Base-by-base conservation (phyloP, 2,113 vertebrate genomes). In the Mirza zaza region DNA sequence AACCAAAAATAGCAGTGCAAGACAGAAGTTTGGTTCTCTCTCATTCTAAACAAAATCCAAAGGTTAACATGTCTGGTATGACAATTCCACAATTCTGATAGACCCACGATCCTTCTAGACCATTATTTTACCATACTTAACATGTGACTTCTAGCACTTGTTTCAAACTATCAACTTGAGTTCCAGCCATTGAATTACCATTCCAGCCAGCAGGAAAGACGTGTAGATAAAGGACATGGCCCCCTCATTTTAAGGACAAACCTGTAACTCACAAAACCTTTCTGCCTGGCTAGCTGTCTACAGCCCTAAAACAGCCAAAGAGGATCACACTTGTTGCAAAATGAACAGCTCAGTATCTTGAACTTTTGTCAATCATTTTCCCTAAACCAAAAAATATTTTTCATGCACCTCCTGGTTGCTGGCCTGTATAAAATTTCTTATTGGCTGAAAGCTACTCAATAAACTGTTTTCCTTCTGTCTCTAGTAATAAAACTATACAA, bases 401-500 rank as follows among this genome's bases (percentile, higher is more conserved):
- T 96, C 90, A 36, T 90, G 93, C 79, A 95, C 76, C 92, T 93
- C 97, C 95, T 5, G 14, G 67, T 88, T 97, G 87, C 95, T 84
- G 61, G 95, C 63, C 79, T 89, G 59, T 95, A 92, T 91, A 98
- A 94, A 97, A 89, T 88, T 94, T 96, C 93, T 91, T 81, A 87
- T 67, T 93, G 90, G 90, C 59, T 75, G 0, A 92, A 97, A 98
- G 88, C 87, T 92, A 97, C 92, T 98, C 97, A 97, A 87, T 94
- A 98, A 98, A 96, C 86, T 97, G 52, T 96, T 98, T 98, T 98
- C 95, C 96, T 98, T 98, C 98, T 98, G 97, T 98, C 97, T 96
- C 90, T 95, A 97, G 96, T 97, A 98, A 98, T 98, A 98, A 99
- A 99, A 98, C 95, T 98, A 98, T 98, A 98, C 96, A 98, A 97